A percentile compares a stretch with the other conserved stretches of the same genome.
Conservation (phyloP, 2,888 invertebrate genomes). For the Tridacna gigas region DNA sequence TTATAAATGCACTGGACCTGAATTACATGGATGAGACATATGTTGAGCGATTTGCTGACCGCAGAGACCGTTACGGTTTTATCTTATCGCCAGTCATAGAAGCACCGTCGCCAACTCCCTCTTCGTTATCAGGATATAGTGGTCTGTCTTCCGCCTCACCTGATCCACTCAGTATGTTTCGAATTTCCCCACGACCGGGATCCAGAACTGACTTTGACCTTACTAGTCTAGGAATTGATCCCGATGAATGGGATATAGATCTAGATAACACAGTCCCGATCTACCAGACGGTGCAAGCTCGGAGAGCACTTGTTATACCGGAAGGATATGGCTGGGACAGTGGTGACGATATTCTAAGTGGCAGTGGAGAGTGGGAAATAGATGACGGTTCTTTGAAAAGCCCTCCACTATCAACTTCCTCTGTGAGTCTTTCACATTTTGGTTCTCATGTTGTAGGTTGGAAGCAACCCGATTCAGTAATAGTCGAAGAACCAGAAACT, state of each 20-base stretch:
- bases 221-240: conserved; percentile 42
- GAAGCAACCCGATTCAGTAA: conserved; percentile 49
- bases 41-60: conserved; percentile 55
- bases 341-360: conserved; percentile 55
- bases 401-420: conserved; percentile 49
- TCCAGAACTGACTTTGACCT: conserved; percentile 50
- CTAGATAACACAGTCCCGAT: conserved; percentile 53
- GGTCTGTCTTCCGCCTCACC: conserved; percentile 57
- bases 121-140: conserved; percentile 56
- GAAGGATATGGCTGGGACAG: conserved; percentile 63
- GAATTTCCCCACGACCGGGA: conserved; percentile 59
- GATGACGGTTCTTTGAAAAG: conserved; percentile 51
- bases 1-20: conserved; percentile 45
- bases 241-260: conserved; percentile 34
- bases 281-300: conserved; percentile 49
- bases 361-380: conserved; percentile 37
- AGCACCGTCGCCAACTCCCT: conserved; percentile 58
- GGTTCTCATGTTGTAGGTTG: conserved; percentile 44
- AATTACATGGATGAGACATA: conserved; percentile 41
- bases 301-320: conserved; percentile 42
- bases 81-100: conserved; percentile 59
- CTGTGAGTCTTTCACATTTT: conserved; percentile 47
- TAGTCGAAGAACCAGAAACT: conserved; percentile 49
- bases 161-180: conserved; percentile 56
- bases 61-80: conserved; percentile 60